Evolutionary conservation across 2,888 invertebrate species (phyloP).

Genomic region (Terebella lapidaria): DNA sequence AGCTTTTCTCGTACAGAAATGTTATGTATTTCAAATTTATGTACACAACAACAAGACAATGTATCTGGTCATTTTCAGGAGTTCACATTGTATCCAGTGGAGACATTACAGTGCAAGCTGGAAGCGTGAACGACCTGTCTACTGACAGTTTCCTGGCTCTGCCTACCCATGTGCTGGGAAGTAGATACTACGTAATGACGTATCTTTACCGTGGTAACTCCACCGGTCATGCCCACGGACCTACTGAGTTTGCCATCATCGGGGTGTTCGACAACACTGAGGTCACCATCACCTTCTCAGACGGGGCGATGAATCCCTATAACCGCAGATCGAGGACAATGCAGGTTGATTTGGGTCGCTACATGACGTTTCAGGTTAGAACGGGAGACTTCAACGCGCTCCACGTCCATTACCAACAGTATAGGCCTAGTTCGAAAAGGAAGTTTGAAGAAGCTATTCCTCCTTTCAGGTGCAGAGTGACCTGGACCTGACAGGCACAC

Average conservation of each 20-base stretch:
- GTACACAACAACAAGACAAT: not conserved
- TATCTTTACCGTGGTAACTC: not conserved
- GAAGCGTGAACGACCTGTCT: not conserved
- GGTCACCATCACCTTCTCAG: not conserved
- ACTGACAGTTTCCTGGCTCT: slow-evolving; percentile 5
- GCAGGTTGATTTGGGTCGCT: no score
- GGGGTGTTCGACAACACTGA: slow-evolving; percentile 3
- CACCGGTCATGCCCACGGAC: not conserved
- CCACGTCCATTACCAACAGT: no score
- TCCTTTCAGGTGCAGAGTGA: slow-evolving; percentile 20
- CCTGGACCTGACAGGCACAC: slow-evolving; percentile 35
- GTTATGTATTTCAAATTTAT: no score
- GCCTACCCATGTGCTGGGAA: slow-evolving; percentile 1
- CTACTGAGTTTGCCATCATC: slow-evolving; percentile 5
- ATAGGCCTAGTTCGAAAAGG: no score
- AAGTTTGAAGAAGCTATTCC: no score
- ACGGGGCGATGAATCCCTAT: no score
- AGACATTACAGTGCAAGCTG: not conserved
- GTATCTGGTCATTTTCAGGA: not conserved
- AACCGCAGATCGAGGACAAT: no score
- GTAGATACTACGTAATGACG: not conserved
- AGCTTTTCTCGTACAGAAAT: no score
- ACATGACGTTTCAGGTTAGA: no score
- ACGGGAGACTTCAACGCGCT: no score
- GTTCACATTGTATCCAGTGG: not conserved